Conservation (phyloP, 2,888 invertebrate species). For the Ametastegia equiseti region DNA sequence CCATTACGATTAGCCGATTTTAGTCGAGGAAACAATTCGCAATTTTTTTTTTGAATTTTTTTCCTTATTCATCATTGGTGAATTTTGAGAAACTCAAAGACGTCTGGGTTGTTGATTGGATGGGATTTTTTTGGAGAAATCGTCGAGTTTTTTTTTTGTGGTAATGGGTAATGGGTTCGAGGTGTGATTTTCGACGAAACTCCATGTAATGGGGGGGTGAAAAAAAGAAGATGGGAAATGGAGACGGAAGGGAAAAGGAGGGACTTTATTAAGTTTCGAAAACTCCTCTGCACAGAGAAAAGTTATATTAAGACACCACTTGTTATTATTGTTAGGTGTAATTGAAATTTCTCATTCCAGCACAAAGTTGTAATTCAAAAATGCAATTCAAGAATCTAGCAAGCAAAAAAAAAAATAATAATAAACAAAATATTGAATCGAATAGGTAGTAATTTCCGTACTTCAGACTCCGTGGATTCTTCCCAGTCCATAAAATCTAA, state of each 20-base stretch:
- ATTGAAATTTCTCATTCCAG: not conserved
- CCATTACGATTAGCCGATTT: too few relatives aligned
- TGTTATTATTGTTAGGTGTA: constrained; percentile 20
- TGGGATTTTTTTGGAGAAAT: too few relatives aligned
- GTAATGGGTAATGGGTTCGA: too few relatives aligned
- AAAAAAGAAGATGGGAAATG: not conserved
- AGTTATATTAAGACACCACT: constrained; percentile 18
- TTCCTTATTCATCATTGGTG: too few relatives aligned
- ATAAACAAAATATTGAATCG: not conserved
- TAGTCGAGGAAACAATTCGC: too few relatives aligned
- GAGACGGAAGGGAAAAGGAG: not conserved
- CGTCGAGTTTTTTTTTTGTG: too few relatives aligned
- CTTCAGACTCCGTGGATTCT: not conserved
- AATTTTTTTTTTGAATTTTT: too few relatives aligned
- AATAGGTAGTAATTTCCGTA: not conserved
- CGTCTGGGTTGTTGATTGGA: too few relatives aligned
- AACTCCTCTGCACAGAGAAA: constrained; percentile 27
- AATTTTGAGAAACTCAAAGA: too few relatives aligned
- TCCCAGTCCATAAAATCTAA: too few relatives aligned
- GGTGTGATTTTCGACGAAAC: too few relatives aligned
- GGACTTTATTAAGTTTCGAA: constrained; percentile 30
- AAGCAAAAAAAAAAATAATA: not conserved
- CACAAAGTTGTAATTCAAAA: not conserved
- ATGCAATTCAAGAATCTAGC: not conserved
- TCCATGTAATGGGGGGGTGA: too few relatives aligned